phyloP scores from a whole-genome alignment of 1,140 invertebrate genomes.

The Leptonema lineaticorne region DNA sequence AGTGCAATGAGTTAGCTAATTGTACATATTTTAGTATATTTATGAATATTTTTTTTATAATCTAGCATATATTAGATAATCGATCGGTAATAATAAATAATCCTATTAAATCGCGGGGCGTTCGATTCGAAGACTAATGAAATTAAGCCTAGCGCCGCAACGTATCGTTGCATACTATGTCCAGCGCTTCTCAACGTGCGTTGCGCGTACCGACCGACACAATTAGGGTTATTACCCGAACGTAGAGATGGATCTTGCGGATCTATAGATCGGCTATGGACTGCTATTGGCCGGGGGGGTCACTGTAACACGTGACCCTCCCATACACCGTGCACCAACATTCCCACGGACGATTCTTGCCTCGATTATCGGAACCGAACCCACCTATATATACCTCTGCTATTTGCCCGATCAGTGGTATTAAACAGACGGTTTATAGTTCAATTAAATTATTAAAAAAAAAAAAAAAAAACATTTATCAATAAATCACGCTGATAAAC shows the following conservation, averaged over 20 bases:
- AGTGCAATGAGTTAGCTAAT: no score
- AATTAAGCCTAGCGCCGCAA: no score
- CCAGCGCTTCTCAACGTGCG: neutral
- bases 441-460: no score
- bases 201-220: neutral
- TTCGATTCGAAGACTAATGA: no score
- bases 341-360: slow-evolving; percentile 37
- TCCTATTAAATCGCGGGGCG: no score
- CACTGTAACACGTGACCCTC: slow-evolving; percentile 41
- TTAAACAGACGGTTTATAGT: neutral
- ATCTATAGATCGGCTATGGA: slow-evolving; percentile 14
- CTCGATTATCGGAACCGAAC: slow-evolving; percentile 33
- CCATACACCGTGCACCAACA: slow-evolving; percentile 30
- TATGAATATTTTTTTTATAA: no score
- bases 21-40: no score
- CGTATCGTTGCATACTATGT: no score
- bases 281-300: slow-evolving; percentile 29
- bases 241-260: slow-evolving; percentile 10
- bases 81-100: no score
- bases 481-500: slow-evolving; percentile 6
- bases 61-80: no score
- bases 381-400: slow-evolving; percentile 9
- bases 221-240: slow-evolving; percentile 30
- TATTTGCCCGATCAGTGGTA: neutral
- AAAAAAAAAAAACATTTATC: no score